Base-by-base conservation (phyloP, 2,113 vertebrate genomes). In the Rafetus swinhoei region DNA sequence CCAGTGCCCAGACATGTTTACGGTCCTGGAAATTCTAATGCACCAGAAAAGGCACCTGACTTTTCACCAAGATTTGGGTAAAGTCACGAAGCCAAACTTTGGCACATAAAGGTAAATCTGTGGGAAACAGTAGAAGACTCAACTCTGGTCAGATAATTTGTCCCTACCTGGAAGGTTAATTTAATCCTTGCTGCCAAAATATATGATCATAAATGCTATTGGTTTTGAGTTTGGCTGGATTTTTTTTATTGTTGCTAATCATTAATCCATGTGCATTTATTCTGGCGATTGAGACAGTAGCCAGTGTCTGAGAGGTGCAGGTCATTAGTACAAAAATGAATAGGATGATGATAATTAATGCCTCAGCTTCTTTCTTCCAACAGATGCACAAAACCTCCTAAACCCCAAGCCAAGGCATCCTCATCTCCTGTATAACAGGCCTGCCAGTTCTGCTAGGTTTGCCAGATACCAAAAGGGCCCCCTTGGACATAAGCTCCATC, bases 11-110 rank as follows among this genome's bases (percentile, higher is more conserved):
- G 81, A 81, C 52, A 79, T 52, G 59, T 25, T 1, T 14, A 59
- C 79, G 22, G 35, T 81, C 53, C 19, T 3, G 32, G 10, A 19
- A 21, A 32, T 18, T 88, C 82, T 19, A 77, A 52, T 62, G 2
- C 0, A 0, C 56, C 25, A 29, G 0, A 9, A n/a, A 84, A 88
- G 35, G 18, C 29, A 14, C 27, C 86, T 52, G 84, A 54, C 7
- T 81, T 1, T 50, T 45, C n/a, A 86, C 59, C 5, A 79, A 35
- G 54, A 87, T 8, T 77, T 79, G 45, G 2, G 84, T 85, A 90
- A 82, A 77, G n/a, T 95, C 15, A 86, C 24, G 1, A 0, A 1
- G 62, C 8, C 19, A 16, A 9, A 79, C 81, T 89, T 83, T 57
- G n/a, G 91, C 81, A 84, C 11, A 16, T 16, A 29, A 69, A 35